Evolutionary conservation across 35 echinoderm and acorn worm species (phyloP), one percentile per base, ranked within the genome.

Genomic region (Apostichopus californicus): DNA sequence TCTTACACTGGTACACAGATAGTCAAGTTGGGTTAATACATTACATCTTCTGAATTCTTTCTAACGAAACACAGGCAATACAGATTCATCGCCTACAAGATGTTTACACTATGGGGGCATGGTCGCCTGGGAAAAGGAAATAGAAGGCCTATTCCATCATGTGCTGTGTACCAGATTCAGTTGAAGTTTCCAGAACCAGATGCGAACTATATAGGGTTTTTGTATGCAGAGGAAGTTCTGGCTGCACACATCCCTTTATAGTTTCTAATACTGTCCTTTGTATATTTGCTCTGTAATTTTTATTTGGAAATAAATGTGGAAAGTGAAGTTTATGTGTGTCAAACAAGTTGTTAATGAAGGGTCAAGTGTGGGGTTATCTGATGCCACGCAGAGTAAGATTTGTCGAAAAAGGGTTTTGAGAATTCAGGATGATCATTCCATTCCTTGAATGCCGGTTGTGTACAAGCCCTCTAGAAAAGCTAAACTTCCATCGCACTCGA

Each of bases 1-100:
- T 46, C 34, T 46, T 46, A 46, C 34, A 46, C 1, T 46, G 34
- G 34, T 46, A 46, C 34, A 46, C 3, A 46, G 28, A 34, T 34
- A 34, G 1, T 46, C 34, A 46, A 46, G 34, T 46, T 46, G 34
- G 34, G 34, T 46, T 46, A 46, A 46, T 46, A 46, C 34, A 46
- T 46, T 46, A 46, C 25, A 6, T 77, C 15, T 77, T 17, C 15
- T 77, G 18, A 77, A 46, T 46, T 46, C 34, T 80, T 24, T 80
- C 5, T 80, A 26, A 26, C 63, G 15, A 66, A 13, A 46, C 12
- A 80, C 24, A 54, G 78, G 26, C 78, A 80, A 80, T 80, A 80
- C 78, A 5, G 78, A 80, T 80, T 26, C 78, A 80, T 80, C 10
- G 78, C 78, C 20, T 80, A 80, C 78, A 80, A 54, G 78, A 80